Percentiles rank a stretch among this genome's conserved stretches.
These are phyloP conservation scores for Ceryle rudis DNA, from an alignment of 2,797 vertebrate species.

Conservation along the genomic window DNA sequence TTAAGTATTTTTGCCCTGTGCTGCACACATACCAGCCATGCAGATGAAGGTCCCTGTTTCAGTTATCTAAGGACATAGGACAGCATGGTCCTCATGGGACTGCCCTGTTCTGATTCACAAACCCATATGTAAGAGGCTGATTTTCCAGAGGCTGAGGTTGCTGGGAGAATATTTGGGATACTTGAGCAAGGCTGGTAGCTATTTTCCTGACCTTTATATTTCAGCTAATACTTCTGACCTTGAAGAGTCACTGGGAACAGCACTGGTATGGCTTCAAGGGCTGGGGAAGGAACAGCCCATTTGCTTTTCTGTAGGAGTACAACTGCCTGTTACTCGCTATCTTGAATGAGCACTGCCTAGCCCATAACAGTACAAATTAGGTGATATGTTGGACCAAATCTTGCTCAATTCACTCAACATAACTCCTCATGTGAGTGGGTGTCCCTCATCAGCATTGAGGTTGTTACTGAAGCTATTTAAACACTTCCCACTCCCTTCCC, in stretches of 20 bases:
- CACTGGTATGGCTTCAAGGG: not conserved
- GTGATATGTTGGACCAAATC: not conserved
- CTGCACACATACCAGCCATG: not conserved
- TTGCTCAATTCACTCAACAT: not conserved
- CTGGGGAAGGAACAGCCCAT: not conserved
- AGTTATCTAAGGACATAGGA: not conserved
- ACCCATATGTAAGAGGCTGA: not conserved
- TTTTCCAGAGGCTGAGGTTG: not conserved
- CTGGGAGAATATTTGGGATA: not conserved
- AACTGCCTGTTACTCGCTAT: not conserved
- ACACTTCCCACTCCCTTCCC: not conserved
- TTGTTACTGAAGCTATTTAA: not conserved
- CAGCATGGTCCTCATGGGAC: not conserved
- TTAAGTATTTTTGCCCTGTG: not conserved
- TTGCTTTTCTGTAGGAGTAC: rapidly evolving
- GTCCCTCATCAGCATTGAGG: not conserved
- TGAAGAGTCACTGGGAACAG: not conserved
- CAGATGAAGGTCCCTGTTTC: not conserved
- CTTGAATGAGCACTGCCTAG: not conserved
- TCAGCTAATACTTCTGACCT: not conserved
- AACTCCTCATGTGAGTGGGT: not conserved
- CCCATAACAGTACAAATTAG: not conserved
- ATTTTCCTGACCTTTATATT: not conserved
- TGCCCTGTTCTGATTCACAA: not conserved
- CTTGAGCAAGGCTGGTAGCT: not conserved